phyloP scores from a whole-genome alignment of 2,797 vertebrate species.

The Phrynocephalus guinanensis region DNA sequence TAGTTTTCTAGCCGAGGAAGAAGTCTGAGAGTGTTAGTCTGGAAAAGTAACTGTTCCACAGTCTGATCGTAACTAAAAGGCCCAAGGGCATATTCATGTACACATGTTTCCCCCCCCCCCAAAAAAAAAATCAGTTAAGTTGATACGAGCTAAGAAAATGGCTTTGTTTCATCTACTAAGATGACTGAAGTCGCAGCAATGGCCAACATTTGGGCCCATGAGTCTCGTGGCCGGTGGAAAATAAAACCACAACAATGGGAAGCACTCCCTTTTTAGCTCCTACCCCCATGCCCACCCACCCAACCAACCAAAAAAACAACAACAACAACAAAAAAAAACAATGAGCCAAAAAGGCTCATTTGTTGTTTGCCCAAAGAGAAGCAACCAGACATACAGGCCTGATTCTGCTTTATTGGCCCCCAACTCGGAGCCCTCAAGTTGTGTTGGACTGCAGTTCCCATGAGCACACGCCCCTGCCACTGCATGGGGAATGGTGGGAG shows the following conservation, averaged over 20 bases:
- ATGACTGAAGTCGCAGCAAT: neutral
- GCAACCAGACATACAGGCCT: neutral
- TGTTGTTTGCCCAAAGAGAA: neutral
- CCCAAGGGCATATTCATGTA: neutral
- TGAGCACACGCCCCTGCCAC: neutral
- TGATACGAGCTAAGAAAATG: neutral
- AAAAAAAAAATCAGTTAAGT: neutral
- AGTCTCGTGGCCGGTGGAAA: neutral
- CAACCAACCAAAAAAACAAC: neutral
- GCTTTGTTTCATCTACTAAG: neutral
- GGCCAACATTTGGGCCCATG: neutral
- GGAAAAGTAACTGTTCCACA: too few relatives aligned
- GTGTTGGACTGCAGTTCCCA: neutral
- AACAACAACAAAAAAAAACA: too few relatives aligned
- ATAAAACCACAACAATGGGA: neutral
- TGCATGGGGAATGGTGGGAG: neutral
- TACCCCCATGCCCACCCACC: neutral
- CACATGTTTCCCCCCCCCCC: neutral
- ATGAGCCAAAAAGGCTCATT: neutral
- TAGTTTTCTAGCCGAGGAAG: neutral
- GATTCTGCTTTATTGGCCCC: neutral
- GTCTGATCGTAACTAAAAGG: neutral
- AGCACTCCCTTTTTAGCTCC: too few relatives aligned
- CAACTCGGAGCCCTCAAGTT: neutral
- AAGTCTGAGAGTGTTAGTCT: neutral